Base-by-base conservation (phyloP, 2,888 invertebrate genomes). In the Drosophila falleni region DNA sequence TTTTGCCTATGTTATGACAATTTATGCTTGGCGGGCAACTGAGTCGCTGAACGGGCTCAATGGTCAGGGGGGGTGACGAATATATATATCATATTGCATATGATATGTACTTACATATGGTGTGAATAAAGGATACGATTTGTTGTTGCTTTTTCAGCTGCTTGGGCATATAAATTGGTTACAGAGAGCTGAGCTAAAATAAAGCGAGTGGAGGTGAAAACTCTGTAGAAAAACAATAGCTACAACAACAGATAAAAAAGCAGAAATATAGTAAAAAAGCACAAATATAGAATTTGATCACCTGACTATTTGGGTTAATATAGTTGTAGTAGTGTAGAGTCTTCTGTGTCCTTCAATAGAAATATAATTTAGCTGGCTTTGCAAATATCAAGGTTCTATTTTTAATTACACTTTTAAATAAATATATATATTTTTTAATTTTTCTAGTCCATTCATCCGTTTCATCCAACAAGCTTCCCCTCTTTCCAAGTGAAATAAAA, bases 1-100 rank as follows among this genome's bases (percentile, higher is more conserved):
- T 85, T 84, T 87, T 71, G 82, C 74, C 84, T 80, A 83, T 89
- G 89, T 83, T 87, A 78, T 87, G 83, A 80, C 88, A 84, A 84
- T 84, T 88, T 86, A 87, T 84, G 73, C 86, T 79, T 53, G 72
- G 85, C 66, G 69, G 81, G 71, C 65, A 79, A 68, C 49, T 55
- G 65, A 66, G 53, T 63, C 60, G 54, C 63, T 16, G 46, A 56
- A 35, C 50, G 29, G 11, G 19, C 35, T 19, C 31, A 58, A 23
- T 44, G 55, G 35, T 49, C 51, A 59, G 19, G 31, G 54, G 54
- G 26, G 16, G 13, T 11, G 13, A 11, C n/a, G 23, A 4, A 2
- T n/a, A n/a, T n/a, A n/a, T n/a, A n/a, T n/a, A n/a, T n/a, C 35
- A 35, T 51, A 35, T 8, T 15, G 53, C 53, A 44, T 44, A 33